phyloP scores from a whole-genome alignment of 2,797 vertebrate genomes.

The Onychomys leucogaster region DNA sequence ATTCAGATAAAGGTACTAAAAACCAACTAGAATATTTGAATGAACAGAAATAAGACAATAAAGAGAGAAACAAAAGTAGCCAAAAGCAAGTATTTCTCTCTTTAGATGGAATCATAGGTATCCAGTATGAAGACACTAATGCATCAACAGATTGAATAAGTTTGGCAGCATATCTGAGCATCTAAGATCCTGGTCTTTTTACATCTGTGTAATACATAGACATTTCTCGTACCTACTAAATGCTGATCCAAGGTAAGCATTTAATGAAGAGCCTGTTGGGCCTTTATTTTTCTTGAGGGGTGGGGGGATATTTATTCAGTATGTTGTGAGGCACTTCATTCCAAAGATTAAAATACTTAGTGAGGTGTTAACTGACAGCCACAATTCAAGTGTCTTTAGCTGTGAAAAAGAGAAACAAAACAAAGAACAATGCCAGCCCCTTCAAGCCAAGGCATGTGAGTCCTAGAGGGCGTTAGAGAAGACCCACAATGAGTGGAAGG shows the following conservation, averaged over 20 bases:
- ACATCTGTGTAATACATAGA: slow-evolving; percentile 74
- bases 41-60: not conserved
- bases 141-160: slow-evolving; percentile 79
- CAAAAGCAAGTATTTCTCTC: slow-evolving; percentile 76
- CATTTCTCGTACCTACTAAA: slow-evolving; percentile 78
- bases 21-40: slow-evolving; percentile 73
- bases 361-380: slow-evolving; percentile 79
- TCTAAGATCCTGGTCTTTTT: slow-evolving; percentile 79
- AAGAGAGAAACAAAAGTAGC: not conserved
- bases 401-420: slow-evolving; percentile 68
- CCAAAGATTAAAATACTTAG: slow-evolving; percentile 84
- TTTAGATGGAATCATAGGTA: slow-evolving; percentile 80
- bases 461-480: slow-evolving; percentile 2
- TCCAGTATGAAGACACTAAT: slow-evolving; percentile 76
- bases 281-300: not conserved
- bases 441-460: slow-evolving; percentile 23
- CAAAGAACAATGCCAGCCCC: slow-evolving; percentile 28
- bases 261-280: slow-evolving; percentile 40
- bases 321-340: slow-evolving; percentile 81
- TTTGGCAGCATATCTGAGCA: slow-evolving; percentile 75
- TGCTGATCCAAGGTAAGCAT: slow-evolving; percentile 74
- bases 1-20: slow-evolving; percentile 82
- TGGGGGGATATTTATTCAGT: slow-evolving; percentile 36
- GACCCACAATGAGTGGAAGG: not conserved
- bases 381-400: slow-evolving; percentile 51